These are phyloP conservation scores for Xestobium rufovillosum DNA, from an alignment of 2,888 invertebrate species.

Conservation along the genomic window DNA sequence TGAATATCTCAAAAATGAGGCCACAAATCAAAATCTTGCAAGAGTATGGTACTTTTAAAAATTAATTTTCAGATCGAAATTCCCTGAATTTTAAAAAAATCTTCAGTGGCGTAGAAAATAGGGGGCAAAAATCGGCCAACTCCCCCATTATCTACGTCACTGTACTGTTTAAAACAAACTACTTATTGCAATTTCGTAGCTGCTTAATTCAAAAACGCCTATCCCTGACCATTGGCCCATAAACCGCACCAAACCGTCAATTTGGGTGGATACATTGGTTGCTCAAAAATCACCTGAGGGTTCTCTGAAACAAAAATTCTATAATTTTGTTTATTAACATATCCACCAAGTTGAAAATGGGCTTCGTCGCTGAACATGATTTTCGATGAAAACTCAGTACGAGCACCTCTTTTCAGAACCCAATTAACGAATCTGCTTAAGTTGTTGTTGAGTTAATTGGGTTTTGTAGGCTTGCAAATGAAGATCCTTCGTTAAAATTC, in stretches of 20 bases:
- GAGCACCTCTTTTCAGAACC: constrained; percentile 11
- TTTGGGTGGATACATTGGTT: background rate
- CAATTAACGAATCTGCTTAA: background rate
- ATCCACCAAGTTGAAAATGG: constrained; percentile 26
- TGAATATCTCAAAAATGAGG: too few species aligned
- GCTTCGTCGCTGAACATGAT: constrained; percentile 23
- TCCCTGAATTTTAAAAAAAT: too few species aligned
- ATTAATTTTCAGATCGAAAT: too few species aligned
- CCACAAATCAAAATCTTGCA: too few species aligned
- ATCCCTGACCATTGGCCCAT: background rate
- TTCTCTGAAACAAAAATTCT: constrained; percentile 26
- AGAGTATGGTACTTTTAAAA: too few species aligned
- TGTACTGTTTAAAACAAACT: too few species aligned
- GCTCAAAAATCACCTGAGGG: constrained; percentile 19
- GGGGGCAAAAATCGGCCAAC: too few species aligned
- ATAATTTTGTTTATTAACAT: constrained; percentile 27
- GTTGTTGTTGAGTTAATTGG: background rate
- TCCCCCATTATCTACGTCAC: too few species aligned
- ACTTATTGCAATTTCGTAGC: too few species aligned
- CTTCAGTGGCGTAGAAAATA: too few species aligned
- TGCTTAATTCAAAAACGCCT: too few species aligned
- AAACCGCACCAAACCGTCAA: background rate
- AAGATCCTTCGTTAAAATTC: constrained; percentile 1
- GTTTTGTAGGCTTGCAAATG: background rate
- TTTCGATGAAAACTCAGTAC: constrained; percentile 20